phyloP scores from a whole-genome alignment of 92 coral and sea anemone genomes.

The Palythoa caribaeorum region DNA sequence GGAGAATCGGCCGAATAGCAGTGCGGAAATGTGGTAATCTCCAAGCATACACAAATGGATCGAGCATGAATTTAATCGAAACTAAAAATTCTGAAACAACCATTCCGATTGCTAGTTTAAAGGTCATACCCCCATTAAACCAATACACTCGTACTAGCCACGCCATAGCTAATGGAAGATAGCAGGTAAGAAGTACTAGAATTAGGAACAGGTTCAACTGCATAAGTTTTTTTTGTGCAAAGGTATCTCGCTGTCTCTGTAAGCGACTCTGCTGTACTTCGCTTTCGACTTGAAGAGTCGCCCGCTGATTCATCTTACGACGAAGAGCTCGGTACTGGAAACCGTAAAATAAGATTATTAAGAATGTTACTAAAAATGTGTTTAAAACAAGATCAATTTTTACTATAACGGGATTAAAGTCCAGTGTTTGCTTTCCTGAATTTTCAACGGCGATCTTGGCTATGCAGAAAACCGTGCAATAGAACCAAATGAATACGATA shows the following conservation, averaged over 20 bases:
- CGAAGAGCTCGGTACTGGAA: conserved; percentile 4
- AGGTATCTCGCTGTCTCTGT: not conserved
- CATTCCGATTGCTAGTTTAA: not conserved
- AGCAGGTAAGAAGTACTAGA: not conserved
- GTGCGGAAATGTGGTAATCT: conserved; percentile 14
- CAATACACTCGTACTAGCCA: not conserved
- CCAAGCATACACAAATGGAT: conserved; percentile 23
- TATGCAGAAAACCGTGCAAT: not conserved
- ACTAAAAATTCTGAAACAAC: not conserved
- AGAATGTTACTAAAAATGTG: not conserved
- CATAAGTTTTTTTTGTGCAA: not conserved
- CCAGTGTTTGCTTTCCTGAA: not conserved
- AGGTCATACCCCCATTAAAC: not conserved
- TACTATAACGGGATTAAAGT: not conserved
- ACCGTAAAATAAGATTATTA: not conserved
- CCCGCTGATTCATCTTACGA: not conserved
- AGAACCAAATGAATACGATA: not conserved
- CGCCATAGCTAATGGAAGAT: not conserved
- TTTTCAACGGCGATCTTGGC: not conserved
- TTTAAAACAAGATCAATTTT: not conserved
- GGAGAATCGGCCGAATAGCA: not conserved
- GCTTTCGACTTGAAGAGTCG: not conserved
- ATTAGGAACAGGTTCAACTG: conserved; percentile 10
- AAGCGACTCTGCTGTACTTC: not conserved
- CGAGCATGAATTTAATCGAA: conserved; percentile 1